Evolutionary conservation across 2,888 invertebrate genomes (phyloP), one percentile per base, ranked within the genome.

Genomic region (Andrena camellia): DNA sequence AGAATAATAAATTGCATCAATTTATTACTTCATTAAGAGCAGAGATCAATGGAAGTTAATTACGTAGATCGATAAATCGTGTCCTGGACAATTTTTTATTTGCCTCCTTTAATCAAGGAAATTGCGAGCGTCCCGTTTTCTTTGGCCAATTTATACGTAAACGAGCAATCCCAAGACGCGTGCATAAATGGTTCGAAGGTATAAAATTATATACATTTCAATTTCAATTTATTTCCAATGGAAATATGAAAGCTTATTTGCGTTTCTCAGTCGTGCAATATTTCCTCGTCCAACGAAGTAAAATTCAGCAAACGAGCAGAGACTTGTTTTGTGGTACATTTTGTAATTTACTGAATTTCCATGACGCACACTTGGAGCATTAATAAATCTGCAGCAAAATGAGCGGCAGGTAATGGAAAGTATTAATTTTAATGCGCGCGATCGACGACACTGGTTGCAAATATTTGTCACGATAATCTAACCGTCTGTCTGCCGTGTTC

Each of bases 391-490:
- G 13, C 33, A 35, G 20, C 26, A 8, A 57, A 17, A 42, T 13
- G 42, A 20, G 13, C 13, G 63, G 3, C 26, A 17, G 42, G 42
- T 17, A 5, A 5, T 42, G 42, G 17, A 17, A 42, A 17, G 42
- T 35, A 64, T 42, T 64, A 29, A 59, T 50, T 62, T 62, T 50
- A 48, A 26, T 23, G 48, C n/a, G n/a, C 33, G 13, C 10, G 2
- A 26, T 42, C 31, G n/a, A 48, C 7, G 20, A 3, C n/a, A 6
- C 31, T 64, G 42, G 4, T 57, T n/a, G 26, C 20, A 57, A 8
- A 57, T 10, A 26, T 50, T 35, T 50, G 35, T 59, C 42, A 5
- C 17, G 66, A 62, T 42, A 54, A 78, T 52, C 60, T n/a, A 66
- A 78, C n/a, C 23, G 35, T 8, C 48, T 26, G 59, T 50, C 59